Percentiles rank a stretch among this genome's conserved stretches.
These are phyloP conservation scores for Salpingus planirostris DNA, from an alignment of 2,888 invertebrate genomes.

Conservation along the genomic window DNA sequence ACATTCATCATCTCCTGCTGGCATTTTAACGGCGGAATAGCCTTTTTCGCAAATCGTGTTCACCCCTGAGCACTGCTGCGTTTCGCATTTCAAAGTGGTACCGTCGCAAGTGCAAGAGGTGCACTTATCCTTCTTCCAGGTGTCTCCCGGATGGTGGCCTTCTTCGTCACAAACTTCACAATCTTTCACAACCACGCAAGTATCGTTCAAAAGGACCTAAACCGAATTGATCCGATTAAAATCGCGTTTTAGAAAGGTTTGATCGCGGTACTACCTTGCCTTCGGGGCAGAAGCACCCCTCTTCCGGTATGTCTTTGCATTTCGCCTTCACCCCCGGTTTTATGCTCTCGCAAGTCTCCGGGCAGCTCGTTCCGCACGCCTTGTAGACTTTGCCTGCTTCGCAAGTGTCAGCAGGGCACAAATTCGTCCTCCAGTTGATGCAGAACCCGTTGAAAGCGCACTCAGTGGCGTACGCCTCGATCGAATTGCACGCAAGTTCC, in stretches of 20 bases:
- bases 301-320: conserved; percentile 40
- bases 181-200: conserved; percentile 58
- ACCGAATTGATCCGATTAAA: too few species aligned
- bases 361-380: conserved; percentile 53
- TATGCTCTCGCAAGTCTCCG: conserved; percentile 56
- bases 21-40: conserved; percentile 45
- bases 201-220: conserved; percentile 60
- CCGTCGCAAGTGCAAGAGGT: conserved; percentile 62
- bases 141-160: conserved; percentile 59
- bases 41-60: conserved; percentile 55
- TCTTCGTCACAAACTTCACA: conserved; percentile 69
- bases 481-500: conserved; percentile 52
- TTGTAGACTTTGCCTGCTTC: conserved; percentile 43
- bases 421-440: conserved; percentile 56
- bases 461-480: conserved; percentile 65
- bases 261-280: too few species aligned
- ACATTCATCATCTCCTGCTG: conserved; percentile 52
- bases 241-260: too few species aligned
- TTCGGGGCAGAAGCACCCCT: conserved; percentile 80
- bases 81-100: conserved; percentile 54
- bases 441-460: conserved; percentile 64
- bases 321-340: conserved; percentile 34
- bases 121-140: conserved; percentile 63
- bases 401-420: conserved; percentile 60
- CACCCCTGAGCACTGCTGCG: conserved; percentile 48